Conservation (phyloP, 2,888 invertebrate genomes). For the Trypoxylon attenuatum region DNA sequence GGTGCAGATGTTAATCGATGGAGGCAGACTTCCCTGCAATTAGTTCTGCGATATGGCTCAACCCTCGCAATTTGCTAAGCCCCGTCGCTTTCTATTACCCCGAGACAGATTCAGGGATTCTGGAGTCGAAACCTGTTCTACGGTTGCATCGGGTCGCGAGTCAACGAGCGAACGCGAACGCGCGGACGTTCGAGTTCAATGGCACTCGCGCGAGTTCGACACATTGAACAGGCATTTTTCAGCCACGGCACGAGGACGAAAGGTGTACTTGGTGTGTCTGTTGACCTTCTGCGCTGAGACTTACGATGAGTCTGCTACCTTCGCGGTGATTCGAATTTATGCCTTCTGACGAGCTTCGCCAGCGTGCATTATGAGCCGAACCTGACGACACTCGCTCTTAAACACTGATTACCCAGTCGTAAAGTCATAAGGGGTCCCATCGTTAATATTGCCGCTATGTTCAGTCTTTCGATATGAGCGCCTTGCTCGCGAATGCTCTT, state of each 20-base stretch:
- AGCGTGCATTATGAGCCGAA: too few relatives aligned
- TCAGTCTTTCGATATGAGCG: too few relatives aligned
- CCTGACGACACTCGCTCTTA: too few relatives aligned
- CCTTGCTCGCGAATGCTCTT: too few relatives aligned
- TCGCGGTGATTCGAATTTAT: constrained; percentile 17
- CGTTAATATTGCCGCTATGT: too few relatives aligned
- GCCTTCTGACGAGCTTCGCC: too few relatives aligned
- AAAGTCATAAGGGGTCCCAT: too few relatives aligned
- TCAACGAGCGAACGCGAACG: constrained; percentile 10
- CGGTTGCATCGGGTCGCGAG: constrained; percentile 25
- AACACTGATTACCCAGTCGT: too few relatives aligned
- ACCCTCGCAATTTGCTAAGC: constrained; percentile 41
- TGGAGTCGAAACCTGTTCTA: constrained; percentile 56
- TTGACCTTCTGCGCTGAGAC: constrained; percentile 22
- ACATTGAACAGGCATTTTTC: constrained; percentile 48
- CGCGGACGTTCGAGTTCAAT: constrained; percentile 46
- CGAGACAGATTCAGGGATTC: constrained; percentile 48
- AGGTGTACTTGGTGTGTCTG: constrained; percentile 43
- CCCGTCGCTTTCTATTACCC: constrained; percentile 51
- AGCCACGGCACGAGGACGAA: constrained; percentile 46
- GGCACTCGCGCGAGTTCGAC: constrained; percentile 52
- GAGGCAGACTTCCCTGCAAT: constrained; percentile 31
- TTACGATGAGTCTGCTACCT: constrained; percentile 20
- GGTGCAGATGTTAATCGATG: constrained; percentile 30
- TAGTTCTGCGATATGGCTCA: constrained; percentile 42